phyloP scores from a whole-genome alignment of 1,140 invertebrate species.

The Atta colombica region DNA sequence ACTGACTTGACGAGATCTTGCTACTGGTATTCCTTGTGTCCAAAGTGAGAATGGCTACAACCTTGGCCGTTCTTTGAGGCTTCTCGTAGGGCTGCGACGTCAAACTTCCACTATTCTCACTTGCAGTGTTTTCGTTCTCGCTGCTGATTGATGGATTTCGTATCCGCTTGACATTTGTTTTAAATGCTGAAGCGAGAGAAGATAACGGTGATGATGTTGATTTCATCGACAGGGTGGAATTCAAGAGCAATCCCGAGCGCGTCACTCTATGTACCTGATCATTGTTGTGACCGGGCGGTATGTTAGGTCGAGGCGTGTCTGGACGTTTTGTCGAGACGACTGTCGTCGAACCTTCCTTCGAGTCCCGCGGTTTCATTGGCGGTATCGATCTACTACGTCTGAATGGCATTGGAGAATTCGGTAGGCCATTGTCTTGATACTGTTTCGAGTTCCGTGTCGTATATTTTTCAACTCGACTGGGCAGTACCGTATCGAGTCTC shows the following conservation, averaged over 20 bases:
- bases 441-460: conserved; percentile 69
- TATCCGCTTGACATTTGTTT: background rate
- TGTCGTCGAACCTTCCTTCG: background rate
- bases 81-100: conserved; percentile 68
- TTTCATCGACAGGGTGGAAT: conserved; percentile 35
- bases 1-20: conserved; percentile 23
- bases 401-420: conserved; percentile 19
- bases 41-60: conserved; percentile 82
- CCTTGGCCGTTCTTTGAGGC: conserved; percentile 84
- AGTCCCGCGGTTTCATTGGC: conserved; percentile 51
- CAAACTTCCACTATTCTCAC: background rate
- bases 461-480: conserved; percentile 59
- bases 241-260: conserved; percentile 63
- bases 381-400: conserved; percentile 70
- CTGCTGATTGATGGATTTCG: background rate
- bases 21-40: conserved; percentile 75
- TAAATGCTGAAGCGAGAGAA: background rate
- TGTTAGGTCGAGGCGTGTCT: conserved; percentile 74
- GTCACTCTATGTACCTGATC: conserved; percentile 67
- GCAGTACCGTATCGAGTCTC: conserved; percentile 40
- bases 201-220: background rate
- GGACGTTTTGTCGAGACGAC: conserved; percentile 57
- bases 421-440: conserved; percentile 72
- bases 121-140: background rate
- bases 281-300: conserved; percentile 19